Percentiles rank a stretch among this genome's conserved stretches.
Evolutionary conservation across 2,113 vertebrate genomes (phyloP).

Genomic region (Chamaetylas fuelleborni): DNA sequence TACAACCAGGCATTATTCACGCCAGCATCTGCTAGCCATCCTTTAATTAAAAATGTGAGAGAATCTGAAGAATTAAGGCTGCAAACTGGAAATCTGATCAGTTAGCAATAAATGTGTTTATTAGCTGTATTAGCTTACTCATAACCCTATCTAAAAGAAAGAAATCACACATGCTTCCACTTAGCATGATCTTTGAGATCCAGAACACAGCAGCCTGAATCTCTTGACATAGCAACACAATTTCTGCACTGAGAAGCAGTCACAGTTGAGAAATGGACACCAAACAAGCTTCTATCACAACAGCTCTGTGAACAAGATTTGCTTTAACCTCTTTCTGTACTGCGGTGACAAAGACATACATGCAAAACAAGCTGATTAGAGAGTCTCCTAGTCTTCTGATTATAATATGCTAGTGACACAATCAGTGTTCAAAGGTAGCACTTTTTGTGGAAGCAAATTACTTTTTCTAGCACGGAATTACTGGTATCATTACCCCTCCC

Average conservation of each 20-base stretch:
- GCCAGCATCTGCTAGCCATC: neutral
- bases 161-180: neutral
- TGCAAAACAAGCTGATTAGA: neutral
- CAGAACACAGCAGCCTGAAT: neutral
- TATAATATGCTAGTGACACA: neutral
- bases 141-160: neutral
- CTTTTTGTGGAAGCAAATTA: neutral
- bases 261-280: neutral
- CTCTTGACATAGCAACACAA: neutral
- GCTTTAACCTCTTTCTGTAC: neutral
- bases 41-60: neutral
- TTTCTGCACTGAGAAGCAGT: neutral
- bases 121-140: neutral
- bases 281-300: neutral
- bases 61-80: neutral
- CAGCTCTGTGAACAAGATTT: neutral
- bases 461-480: neutral
- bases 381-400: neutral
- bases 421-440: neutral
- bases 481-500: neutral
- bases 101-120: neutral
- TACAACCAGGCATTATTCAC: neutral
- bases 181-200: neutral
- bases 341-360: neutral
- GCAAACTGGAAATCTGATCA: neutral